A percentile compares a stretch with the other conserved stretches of the same genome.
Conservation (phyloP, 2,113 vertebrate genomes). For the Amazona vittata region DNA sequence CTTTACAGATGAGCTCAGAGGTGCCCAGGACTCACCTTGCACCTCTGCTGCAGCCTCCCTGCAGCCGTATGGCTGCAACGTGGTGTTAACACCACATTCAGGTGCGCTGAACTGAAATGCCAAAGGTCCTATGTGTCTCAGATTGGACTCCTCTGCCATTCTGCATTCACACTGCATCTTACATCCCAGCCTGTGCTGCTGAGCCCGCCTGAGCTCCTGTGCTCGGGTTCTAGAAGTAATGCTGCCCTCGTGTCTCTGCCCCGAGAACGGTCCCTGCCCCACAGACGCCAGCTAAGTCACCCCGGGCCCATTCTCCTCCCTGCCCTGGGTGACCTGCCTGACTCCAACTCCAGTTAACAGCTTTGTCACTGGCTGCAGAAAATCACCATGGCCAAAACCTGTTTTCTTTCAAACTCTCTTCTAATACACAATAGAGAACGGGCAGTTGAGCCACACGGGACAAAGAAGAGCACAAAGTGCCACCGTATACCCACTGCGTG, state of each 20-base stretch:
- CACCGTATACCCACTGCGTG: too few species aligned
- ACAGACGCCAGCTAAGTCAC: background rate
- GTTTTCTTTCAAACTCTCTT: background rate
- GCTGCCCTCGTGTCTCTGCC: background rate
- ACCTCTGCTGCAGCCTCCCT: background rate
- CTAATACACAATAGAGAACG: background rate
- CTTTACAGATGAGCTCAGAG: background rate
- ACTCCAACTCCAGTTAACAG: background rate
- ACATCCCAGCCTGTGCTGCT: background rate
- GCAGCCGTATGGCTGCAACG: background rate
- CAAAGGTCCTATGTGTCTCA: background rate
- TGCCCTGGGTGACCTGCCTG: background rate
- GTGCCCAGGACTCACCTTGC: background rate
- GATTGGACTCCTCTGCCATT: background rate
- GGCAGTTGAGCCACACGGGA: background rate
- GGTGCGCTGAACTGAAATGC: background rate
- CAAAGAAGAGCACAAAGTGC: background rate
- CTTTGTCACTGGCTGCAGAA: background rate
- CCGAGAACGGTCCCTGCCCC: rapidly evolving
- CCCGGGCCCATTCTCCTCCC: background rate
- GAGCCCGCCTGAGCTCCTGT: background rate
- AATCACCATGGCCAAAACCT: background rate
- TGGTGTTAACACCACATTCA: background rate
- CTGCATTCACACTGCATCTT: background rate
- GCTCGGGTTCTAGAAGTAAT: background rate